These are phyloP conservation scores for Dilophus febrilis DNA, from an alignment of 2,888 invertebrate species.

Conservation along the genomic window DNA sequence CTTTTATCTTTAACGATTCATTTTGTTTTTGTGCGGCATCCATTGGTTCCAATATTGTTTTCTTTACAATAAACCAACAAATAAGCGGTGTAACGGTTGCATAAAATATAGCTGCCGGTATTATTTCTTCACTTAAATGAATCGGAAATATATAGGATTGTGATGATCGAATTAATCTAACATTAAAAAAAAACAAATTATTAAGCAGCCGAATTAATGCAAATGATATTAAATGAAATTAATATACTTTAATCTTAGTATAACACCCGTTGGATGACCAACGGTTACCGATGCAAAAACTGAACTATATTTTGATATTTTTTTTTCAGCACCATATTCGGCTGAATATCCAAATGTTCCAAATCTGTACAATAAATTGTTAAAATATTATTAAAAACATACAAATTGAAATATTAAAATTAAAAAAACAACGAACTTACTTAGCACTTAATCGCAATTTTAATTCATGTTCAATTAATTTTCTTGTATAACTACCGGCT, in stretches of 20 bases:
- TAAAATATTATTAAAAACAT: slow-evolving; percentile 4
- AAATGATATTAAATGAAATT: neutral
- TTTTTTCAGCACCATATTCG: slow-evolving; percentile 87
- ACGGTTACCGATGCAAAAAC: slow-evolving; percentile 70
- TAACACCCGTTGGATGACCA: slow-evolving; percentile 76
- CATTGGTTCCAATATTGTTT: slow-evolving; percentile 71
- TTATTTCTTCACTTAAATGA: slow-evolving; percentile 74
- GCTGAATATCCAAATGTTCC: slow-evolving; percentile 75
- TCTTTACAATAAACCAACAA: slow-evolving; percentile 65
- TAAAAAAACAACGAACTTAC: slow-evolving; percentile 51
- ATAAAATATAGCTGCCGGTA: slow-evolving; percentile 83
- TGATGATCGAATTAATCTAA: slow-evolving; percentile 65
- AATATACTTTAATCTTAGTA: slow-evolving; percentile 66
- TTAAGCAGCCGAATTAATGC: no score
- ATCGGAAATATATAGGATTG: slow-evolving; percentile 82
- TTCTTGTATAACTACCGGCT: slow-evolving; percentile 58
- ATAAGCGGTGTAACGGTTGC: slow-evolving; percentile 78
- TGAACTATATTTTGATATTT: slow-evolving; percentile 76
- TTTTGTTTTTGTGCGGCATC: slow-evolving; percentile 57
- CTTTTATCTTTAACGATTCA: slow-evolving; percentile 65
- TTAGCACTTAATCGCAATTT: slow-evolving; percentile 61
- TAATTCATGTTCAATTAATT: slow-evolving; percentile 60
- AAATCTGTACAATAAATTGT: slow-evolving; percentile 35
- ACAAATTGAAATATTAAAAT: slow-evolving; percentile 1
- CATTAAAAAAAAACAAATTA: slow-evolving; percentile 14